Evolutionary conservation across 2,888 invertebrate genomes (phyloP).

Genomic region (Volucella bombylans): DNA sequence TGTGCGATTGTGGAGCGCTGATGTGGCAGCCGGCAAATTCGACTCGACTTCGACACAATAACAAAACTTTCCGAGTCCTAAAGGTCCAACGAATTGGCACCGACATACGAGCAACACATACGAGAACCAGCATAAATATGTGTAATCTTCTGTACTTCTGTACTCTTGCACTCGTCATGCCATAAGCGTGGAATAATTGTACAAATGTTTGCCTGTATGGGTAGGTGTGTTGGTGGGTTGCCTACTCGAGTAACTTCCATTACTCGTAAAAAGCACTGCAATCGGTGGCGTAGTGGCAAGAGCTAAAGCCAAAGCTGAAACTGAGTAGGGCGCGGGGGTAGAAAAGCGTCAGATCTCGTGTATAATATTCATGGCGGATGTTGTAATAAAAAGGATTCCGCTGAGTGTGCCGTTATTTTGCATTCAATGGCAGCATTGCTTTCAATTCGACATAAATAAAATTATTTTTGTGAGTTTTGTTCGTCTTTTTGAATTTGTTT

Average conservation of each 20-base stretch:
- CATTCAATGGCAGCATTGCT: constrained; percentile 72
- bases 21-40: constrained; percentile 30
- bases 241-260: too few relatives aligned
- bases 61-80: constrained; percentile 13
- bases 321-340: neutral
- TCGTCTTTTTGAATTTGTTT: constrained; percentile 37
- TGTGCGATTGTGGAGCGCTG: constrained; percentile 21
- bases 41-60: constrained; percentile 30
- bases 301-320: neutral
- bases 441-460: constrained; percentile 73
- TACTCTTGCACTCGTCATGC: constrained; percentile 13
- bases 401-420: constrained; percentile 73
- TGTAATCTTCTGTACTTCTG: constrained; percentile 7
- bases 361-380: constrained; percentile 70
- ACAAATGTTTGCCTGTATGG: constrained; percentile 9
- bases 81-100: constrained; percentile 41
- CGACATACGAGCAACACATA: neutral
- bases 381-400: constrained; percentile 74
- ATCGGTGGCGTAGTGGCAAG: too few relatives aligned
- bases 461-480: constrained; percentile 68
- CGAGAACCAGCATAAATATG: neutral
- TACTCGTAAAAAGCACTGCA: too few relatives aligned
- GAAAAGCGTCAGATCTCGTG: constrained; percentile 31
- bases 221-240: neutral
- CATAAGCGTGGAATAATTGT: constrained; percentile 40